A percentile compares a stretch with the other conserved stretches of the same genome.
Conservation (phyloP, 2,888 invertebrate species). For the Leptinotarsa juncta region DNA sequence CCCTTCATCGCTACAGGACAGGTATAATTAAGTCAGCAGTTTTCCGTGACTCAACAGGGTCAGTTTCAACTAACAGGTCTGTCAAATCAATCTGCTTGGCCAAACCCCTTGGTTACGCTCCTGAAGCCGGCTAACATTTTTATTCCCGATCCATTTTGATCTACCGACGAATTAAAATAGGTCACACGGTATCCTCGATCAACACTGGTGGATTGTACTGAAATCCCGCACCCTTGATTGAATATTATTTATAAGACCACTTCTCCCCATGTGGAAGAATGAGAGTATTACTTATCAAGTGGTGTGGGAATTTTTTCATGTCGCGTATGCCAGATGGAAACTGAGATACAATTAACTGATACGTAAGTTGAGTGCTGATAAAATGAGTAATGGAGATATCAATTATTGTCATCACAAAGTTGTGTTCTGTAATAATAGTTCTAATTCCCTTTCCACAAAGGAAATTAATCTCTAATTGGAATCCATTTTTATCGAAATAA, state of each 20-base stretch:
- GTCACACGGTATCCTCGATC: no score
- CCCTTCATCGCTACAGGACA: no score
- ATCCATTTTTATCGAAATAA: constrained; percentile 37
- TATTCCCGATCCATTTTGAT: no score
- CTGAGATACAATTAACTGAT: constrained; percentile 41
- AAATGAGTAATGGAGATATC: constrained; percentile 39
- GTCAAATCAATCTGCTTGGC: no score
- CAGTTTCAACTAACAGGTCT: no score
- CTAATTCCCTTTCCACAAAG: constrained; percentile 35
- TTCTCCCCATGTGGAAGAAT: neutral
- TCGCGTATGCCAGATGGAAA: constrained; percentile 27
- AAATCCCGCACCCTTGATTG: no score
- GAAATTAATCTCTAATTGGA: constrained; percentile 32
- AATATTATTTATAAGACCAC: neutral
- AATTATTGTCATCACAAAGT: constrained; percentile 32
- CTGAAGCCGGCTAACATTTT: no score
- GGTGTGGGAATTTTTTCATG: constrained; percentile 21
- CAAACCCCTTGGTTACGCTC: no score
- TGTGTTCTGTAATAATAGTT: constrained; percentile 29
- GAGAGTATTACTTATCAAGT: constrained; percentile 2
- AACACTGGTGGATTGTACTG: no score
- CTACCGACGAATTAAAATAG: no score
- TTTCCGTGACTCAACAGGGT: no score
- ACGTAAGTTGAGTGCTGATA: constrained; percentile 33
- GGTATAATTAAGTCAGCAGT: no score